These are phyloP conservation scores for Cephus spinipes DNA, from an alignment of 2,888 invertebrate genomes.

Conservation along the genomic window DNA sequence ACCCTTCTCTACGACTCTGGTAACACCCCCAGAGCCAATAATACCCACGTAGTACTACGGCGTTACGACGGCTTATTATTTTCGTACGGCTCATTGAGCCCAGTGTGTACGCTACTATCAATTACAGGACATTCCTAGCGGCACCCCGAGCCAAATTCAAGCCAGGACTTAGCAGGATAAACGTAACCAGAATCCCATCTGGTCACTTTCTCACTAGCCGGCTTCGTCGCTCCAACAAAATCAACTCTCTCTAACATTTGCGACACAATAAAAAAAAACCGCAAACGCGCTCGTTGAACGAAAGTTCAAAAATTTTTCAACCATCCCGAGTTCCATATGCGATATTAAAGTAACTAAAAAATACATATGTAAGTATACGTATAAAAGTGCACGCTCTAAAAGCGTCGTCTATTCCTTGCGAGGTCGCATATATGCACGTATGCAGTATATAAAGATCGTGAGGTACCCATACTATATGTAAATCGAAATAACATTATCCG, in stretches of 20 bases:
- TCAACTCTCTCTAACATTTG: neutral
- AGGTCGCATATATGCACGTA: neutral
- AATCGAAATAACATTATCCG: slow-evolving; percentile 58
- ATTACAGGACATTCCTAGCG: slow-evolving; percentile 60
- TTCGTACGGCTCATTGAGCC: slow-evolving; percentile 65
- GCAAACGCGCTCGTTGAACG: neutral
- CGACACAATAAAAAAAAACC: neutral
- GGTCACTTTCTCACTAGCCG: slow-evolving; percentile 36
- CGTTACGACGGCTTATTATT: slow-evolving; percentile 60
- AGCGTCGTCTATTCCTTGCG: neutral
- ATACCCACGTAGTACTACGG: slow-evolving; percentile 46
- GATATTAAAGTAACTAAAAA: neutral
- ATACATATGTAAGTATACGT: neutral
- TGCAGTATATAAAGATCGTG: neutral
- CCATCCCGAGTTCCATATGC: neutral
- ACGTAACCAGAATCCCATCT: slow-evolving; percentile 64
- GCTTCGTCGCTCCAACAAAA: neutral
- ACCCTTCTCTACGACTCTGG: slow-evolving; percentile 32
- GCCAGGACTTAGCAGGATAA: slow-evolving; percentile 57
- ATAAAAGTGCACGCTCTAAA: neutral
- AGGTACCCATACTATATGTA: slow-evolving; percentile 41
- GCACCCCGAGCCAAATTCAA: slow-evolving; percentile 27
- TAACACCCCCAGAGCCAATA: slow-evolving; percentile 57
- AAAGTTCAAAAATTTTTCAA: neutral
- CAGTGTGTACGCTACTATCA: slow-evolving; percentile 60